Conservation (phyloP, 2,113 vertebrate species). For the Anguilla rostrata region DNA sequence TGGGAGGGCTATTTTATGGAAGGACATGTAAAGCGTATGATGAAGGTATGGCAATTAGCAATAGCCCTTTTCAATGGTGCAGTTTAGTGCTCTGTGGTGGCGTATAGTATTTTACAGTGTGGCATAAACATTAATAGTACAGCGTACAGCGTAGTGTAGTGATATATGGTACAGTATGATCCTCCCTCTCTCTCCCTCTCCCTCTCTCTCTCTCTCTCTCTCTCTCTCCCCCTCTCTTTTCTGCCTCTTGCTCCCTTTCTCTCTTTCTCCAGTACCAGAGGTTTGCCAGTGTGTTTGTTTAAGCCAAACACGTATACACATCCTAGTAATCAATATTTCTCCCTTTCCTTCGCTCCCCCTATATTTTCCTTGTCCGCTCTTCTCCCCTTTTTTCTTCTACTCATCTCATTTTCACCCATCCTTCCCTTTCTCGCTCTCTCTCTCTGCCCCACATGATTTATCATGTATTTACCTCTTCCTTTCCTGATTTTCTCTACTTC, state of each 20-base stretch:
- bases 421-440: conserved; percentile 40
- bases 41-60: conserved; percentile 70
- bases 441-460: conserved; percentile 31
- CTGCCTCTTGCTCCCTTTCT: conserved; percentile 37
- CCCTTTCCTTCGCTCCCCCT: conserved; percentile 59
- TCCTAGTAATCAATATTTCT: conserved; percentile 65
- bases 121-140: conserved; percentile 57
- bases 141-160: conserved; percentile 48
- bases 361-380: conserved; percentile 54
- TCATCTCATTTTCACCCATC: conserved; percentile 26
- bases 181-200: conserved; percentile 11
- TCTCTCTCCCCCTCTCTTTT: conserved; percentile 39
- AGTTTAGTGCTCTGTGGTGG: conserved; percentile 57
- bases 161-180: conserved; percentile 41
- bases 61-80: conserved; percentile 63
- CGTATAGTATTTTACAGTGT: conserved; percentile 41
- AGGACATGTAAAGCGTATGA: conserved; percentile 66
- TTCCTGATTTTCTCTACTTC: conserved; percentile 30
- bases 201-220: conserved; percentile 34
- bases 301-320: conserved; percentile 67
- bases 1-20: conserved; percentile 35
- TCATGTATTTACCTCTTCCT: conserved; percentile 27
- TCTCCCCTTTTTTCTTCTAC: conserved; percentile 25
- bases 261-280: conserved; percentile 49
- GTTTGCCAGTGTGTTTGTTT: conserved; percentile 59